These are phyloP conservation scores for Emesis furor DNA, from an alignment of 2,888 invertebrate genomes.

Conservation along the genomic window DNA sequence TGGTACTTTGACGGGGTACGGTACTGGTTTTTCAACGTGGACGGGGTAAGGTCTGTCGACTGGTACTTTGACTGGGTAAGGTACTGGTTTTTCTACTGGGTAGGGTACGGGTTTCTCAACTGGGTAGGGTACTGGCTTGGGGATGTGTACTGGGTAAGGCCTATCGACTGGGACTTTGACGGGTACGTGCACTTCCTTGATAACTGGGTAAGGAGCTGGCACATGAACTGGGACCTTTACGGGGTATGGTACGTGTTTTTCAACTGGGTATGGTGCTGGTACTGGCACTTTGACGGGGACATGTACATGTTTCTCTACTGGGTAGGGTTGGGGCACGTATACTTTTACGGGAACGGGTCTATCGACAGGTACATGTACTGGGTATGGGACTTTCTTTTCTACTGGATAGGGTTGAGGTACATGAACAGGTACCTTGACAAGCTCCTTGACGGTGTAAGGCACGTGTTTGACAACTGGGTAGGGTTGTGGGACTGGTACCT, in stretches of 20 bases:
- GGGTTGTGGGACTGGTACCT: slow-evolving; percentile 93
- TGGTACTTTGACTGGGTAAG: slow-evolving; percentile 93
- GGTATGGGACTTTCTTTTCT: slow-evolving; percentile 92
- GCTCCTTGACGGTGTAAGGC: slow-evolving; percentile 93
- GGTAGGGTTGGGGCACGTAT: slow-evolving; percentile 92
- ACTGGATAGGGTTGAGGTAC: slow-evolving; percentile 95
- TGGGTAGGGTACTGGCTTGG: slow-evolving; percentile 62
- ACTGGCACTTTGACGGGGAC: slow-evolving; percentile 94
- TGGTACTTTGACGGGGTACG: slow-evolving; percentile 93
- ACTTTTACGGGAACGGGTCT: slow-evolving; percentile 90
- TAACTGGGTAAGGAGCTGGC: slow-evolving; percentile 92
- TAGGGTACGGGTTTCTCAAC: slow-evolving; percentile 94
- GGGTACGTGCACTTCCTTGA: slow-evolving; percentile 92
- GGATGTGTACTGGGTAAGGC: slow-evolving; percentile 88
- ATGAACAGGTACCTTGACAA: slow-evolving; percentile 92
- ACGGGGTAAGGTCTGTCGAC: slow-evolving; percentile 93
- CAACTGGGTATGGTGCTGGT: slow-evolving; percentile 94
- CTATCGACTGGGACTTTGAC: slow-evolving; percentile 91
- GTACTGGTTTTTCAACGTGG: slow-evolving; percentile 92
- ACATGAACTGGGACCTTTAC: slow-evolving; percentile 94
- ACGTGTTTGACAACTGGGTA: slow-evolving; percentile 94
- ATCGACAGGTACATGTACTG: slow-evolving; percentile 90
- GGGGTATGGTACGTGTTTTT: slow-evolving; percentile 93
- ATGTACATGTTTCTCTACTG: slow-evolving; percentile 93
- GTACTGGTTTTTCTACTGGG: slow-evolving; percentile 91